Conservation (phyloP, 2,888 invertebrate species). For the Tenthredo mesomela region DNA sequence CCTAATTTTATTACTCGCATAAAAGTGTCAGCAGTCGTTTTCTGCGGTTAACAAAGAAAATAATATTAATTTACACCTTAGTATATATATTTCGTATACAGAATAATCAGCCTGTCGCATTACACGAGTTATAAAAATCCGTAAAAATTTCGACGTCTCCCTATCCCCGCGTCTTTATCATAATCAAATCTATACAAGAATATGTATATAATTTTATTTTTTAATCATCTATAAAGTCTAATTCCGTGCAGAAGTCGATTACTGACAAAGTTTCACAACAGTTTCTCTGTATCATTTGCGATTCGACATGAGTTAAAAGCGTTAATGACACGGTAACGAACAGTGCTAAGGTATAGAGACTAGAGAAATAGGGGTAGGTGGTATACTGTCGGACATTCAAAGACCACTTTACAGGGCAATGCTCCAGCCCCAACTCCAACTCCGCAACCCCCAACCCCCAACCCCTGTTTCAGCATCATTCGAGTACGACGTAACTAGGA, state of each 20-base stretch:
- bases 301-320: slow-evolving; percentile 4
- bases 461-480: background rate
- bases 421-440: background rate
- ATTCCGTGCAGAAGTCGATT: background rate
- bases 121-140: slow-evolving; percentile 1
- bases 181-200: background rate
- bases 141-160: background rate
- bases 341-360: background rate
- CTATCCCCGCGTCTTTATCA: background rate
- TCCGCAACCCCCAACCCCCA: too few relatives aligned
- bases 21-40: background rate
- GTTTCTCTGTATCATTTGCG: background rate
- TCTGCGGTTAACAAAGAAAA: slow-evolving; percentile 25
- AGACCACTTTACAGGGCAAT: slow-evolving; percentile 28
- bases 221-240: background rate
- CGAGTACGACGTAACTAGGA: background rate
- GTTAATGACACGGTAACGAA: slow-evolving; percentile 27
- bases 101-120: background rate
- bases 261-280: background rate
- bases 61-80: slow-evolving; percentile 37
- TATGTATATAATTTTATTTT: background rate
- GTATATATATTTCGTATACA: background rate
- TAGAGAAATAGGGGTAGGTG: background rate
- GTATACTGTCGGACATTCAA: slow-evolving; percentile 25
- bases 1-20: slow-evolving; percentile 16